Conservation (phyloP, 2,113 vertebrate genomes). For the Daubentonia madagascariensis region DNA sequence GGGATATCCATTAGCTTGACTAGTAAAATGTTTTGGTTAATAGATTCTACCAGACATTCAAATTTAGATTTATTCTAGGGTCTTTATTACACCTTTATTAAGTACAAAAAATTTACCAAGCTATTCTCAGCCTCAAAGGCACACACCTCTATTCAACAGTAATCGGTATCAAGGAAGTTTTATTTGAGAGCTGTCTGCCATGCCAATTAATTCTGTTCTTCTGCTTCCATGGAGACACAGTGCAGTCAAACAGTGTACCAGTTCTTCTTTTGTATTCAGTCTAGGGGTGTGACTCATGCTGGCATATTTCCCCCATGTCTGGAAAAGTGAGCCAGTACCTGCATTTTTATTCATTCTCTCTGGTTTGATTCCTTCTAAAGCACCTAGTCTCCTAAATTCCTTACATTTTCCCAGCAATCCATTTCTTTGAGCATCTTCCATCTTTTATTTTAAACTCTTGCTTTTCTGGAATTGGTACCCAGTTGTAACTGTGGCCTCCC, state of each 20-base stretch:
- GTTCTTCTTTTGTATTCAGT: neutral
- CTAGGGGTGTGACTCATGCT: neutral
- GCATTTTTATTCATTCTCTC: neutral
- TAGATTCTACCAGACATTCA: neutral
- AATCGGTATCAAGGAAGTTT: neutral
- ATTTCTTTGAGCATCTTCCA: neutral
- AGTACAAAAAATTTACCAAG: neutral
- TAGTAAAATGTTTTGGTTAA: neutral
- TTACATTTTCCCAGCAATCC: neutral
- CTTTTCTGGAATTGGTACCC: neutral
- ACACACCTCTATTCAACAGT: neutral
- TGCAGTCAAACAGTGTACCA: neutral
- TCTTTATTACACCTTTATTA: neutral
- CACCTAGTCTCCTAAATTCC: neutral
- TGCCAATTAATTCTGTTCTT: fast-evolving
- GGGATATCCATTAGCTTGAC: neutral
- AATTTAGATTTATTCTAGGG: neutral
- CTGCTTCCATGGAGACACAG: neutral
- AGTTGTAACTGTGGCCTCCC: neutral
- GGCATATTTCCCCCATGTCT: fast-evolving
- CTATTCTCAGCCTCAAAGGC: neutral
- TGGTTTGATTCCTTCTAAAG: neutral
- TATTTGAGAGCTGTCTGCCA: neutral
- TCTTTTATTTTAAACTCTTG: neutral
- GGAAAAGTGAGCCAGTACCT: neutral